These are phyloP conservation scores for Chascanopsetta lugubris DNA, from an alignment of 2,113 vertebrate species.

Conservation along the genomic window DNA sequence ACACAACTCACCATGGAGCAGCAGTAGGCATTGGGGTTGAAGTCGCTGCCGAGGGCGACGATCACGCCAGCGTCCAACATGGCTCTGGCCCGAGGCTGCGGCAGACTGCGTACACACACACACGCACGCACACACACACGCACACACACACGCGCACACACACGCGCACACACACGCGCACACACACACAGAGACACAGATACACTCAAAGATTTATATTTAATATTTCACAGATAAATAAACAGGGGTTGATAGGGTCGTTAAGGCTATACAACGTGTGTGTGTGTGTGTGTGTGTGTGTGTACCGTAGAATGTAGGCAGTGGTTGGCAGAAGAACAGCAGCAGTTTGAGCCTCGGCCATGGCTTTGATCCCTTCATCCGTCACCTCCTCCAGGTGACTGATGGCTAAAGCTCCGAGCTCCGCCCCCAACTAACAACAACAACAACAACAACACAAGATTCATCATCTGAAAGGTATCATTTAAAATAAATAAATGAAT, in stretches of 20 bases:
- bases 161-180: conserved; percentile 23
- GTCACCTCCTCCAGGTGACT: conserved; percentile 96
- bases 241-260: too few species aligned
- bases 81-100: conserved; percentile 90
- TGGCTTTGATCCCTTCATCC: conserved; percentile 88
- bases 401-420: conserved; percentile 89
- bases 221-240: too few species aligned
- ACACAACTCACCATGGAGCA: conserved; percentile 92
- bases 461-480: background rate
- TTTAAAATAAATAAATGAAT: too few species aligned
- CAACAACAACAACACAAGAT: too few species aligned
- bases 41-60: conserved; percentile 96
- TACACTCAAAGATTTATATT: too few species aligned
- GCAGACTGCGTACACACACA: conserved; percentile 79
- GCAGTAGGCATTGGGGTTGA: conserved; percentile 98
- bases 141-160: conserved; percentile 23
- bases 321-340: conserved; percentile 94
- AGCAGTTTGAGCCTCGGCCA: conserved; percentile 85
- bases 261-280: too few species aligned
- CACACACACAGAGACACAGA: conserved; percentile 21
- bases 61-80: conserved; percentile 95
- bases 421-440: conserved; percentile 86
- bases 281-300: background rate
- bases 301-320: conserved; percentile 94
- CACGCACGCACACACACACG: too few species aligned